Evolutionary conservation across 2,797 vertebrate genomes (phyloP).

Genomic region (Takifugu rubripes): DNA sequence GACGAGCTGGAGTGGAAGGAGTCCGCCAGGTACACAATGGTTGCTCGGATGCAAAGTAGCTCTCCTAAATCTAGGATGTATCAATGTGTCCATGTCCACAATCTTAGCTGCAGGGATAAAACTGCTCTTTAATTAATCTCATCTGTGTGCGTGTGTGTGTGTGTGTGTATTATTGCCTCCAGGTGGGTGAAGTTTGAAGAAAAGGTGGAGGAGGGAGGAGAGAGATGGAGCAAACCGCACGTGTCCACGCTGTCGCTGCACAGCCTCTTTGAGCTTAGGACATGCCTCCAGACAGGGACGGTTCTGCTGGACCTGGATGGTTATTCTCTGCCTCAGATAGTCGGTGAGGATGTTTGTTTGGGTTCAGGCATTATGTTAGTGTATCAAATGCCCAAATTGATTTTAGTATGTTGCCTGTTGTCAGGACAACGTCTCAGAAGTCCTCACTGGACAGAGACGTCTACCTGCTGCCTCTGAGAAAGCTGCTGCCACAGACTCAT

Average conservation of each 20-base stretch:
- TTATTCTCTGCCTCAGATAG: slow-evolving; percentile 90
- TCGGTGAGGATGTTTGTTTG: slow-evolving; percentile 75
- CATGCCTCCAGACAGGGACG: slow-evolving; percentile 90
- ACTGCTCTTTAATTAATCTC: no score
- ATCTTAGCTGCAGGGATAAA: no score
- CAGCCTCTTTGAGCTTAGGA: slow-evolving; percentile 94
- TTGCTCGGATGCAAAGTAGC: neutral
- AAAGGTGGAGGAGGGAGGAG: slow-evolving; percentile 95
- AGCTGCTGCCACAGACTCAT: no score
- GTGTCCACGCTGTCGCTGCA: slow-evolving; percentile 94
- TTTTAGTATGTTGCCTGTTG: no score
- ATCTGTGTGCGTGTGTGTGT: neutral
- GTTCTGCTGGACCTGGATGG: slow-evolving; percentile 91
- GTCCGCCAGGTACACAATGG: slow-evolving; percentile 81
- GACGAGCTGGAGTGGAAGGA: slow-evolving; percentile 96
- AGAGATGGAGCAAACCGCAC: slow-evolving; percentile 97
- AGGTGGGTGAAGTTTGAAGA: slow-evolving; percentile 99
- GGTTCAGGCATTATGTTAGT: no score
- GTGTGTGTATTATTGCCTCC: slow-evolving; percentile 13
- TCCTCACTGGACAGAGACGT: no score
- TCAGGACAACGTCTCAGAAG: no score
- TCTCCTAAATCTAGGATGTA: neutral
- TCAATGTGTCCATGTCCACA: slow-evolving; percentile 4
- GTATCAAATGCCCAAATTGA: no score
- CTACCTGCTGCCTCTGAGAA: no score